Evolutionary conservation across 2,888 invertebrate genomes (phyloP), one percentile per base, ranked within the genome.

Genomic region (Clostera curtula): DNA sequence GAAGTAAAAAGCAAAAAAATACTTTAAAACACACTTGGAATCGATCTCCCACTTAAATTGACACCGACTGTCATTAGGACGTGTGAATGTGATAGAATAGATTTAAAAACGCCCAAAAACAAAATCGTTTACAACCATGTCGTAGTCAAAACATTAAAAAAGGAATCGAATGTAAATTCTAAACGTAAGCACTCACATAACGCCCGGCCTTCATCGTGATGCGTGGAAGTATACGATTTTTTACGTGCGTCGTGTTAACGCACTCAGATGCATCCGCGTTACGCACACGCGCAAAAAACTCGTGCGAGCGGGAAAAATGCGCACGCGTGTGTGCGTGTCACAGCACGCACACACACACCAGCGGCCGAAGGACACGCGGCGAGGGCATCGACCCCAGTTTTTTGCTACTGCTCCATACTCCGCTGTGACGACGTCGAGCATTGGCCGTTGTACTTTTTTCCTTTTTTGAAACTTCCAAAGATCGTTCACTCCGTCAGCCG

Each of bases 321-420:
- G 31, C 26, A 32, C 40, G 36, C 5, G 27, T 39, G 49, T 49
- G 42, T 56, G 68, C 60, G 53, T 51, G 43, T 38, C 32, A 44
- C 47, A 50, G 65, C 73, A 71, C 71, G 64, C 55, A 69, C 75
- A 45, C 71, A 73, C 72, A 74, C 71, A 56, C 20, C 34, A 53
- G 37, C 48, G 46, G 41, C 49, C 82, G 82, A 82, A 82, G 82
- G 82, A 80, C 82, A 80, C 75, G 73, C 61, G 55, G 76, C 53
- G 63, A 63, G 77, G 72, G 76, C 71, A 58, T 69, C 62, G 67
- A 79, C 79, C 77, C 67, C 53, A 43, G 68, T 80, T 82, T 83
- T 83, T 82, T 80, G 75, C 80, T 66, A 67, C 63, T 66, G 70
- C 73, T 58, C 49, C 66, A 69, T 73, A 68, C 75, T 66, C 68